Conservation (phyloP, 2,113 vertebrate species). For the Prunella fulvescens region DNA sequence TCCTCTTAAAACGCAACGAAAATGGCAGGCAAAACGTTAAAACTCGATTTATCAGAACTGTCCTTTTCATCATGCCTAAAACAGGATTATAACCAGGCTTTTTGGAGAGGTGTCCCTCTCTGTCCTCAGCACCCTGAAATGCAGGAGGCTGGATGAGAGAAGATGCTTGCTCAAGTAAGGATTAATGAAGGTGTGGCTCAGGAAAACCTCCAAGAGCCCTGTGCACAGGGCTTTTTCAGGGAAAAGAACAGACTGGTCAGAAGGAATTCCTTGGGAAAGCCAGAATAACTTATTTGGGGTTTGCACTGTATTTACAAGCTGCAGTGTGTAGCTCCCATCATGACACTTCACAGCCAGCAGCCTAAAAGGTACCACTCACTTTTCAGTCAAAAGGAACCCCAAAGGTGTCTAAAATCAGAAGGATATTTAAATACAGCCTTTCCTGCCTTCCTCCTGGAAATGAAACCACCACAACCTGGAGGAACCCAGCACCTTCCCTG, state of each 20-base stretch:
- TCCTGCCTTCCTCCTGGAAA: background rate
- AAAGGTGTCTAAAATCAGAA: background rate
- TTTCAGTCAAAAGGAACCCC: background rate
- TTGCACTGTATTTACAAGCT: background rate
- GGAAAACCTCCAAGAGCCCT: background rate
- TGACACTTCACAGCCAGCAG: background rate
- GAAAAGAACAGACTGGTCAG: background rate
- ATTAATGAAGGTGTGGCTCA: background rate
- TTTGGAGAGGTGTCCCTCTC: background rate
- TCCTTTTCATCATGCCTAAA: conserved; percentile 38
- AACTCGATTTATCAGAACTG: conserved; percentile 36
- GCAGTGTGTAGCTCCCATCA: background rate
- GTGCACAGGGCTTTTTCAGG: background rate
- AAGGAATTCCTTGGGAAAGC: background rate
- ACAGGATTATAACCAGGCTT: conserved; percentile 2
- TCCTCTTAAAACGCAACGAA: background rate
- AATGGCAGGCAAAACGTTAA: conserved; percentile 22
- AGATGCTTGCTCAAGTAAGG: background rate
- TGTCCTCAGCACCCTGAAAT: background rate
- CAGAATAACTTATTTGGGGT: background rate
- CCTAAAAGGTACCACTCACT: background rate
- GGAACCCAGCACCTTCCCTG: no score
- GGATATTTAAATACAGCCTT: background rate
- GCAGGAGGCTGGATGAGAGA: background rate
- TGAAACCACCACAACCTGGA: background rate